Conservation (phyloP, 2,888 invertebrate species). For the Diploptera punctata region DNA sequence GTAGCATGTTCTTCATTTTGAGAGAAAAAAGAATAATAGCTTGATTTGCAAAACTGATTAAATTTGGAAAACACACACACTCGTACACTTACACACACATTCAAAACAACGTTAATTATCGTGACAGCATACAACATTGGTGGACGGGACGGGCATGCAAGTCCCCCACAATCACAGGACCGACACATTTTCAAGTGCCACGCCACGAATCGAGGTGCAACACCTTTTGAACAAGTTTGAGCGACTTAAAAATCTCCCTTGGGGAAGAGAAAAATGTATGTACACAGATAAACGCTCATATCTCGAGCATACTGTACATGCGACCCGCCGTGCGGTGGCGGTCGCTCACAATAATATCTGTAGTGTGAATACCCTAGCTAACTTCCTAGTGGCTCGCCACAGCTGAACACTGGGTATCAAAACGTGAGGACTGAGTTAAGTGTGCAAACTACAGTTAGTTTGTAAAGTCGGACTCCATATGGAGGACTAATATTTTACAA, state of each 20-base stretch:
- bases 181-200: slow-evolving; percentile 35
- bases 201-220: slow-evolving; percentile 39
- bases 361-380: slow-evolving; percentile 39
- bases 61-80: slow-evolving; percentile 28
- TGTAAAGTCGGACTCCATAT: slow-evolving; percentile 17
- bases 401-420: slow-evolving; percentile 39
- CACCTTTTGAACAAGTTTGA: slow-evolving; percentile 41
- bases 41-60: slow-evolving; percentile 35
- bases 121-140: slow-evolving; percentile 37
- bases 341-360: slow-evolving; percentile 36
- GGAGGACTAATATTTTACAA: not conserved
- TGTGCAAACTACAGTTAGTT: slow-evolving; percentile 21
- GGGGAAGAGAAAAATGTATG: slow-evolving; percentile 37
- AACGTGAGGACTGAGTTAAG: slow-evolving; percentile 36
- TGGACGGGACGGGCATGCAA: slow-evolving; percentile 41
- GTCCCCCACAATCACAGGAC: slow-evolving; percentile 42
- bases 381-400: slow-evolving; percentile 37
- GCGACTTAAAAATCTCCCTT: slow-evolving; percentile 39
- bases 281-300: slow-evolving; percentile 39
- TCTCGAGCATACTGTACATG: slow-evolving; percentile 37
- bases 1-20: slow-evolving; percentile 36
- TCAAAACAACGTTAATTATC: slow-evolving; percentile 31
- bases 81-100: slow-evolving; percentile 23
- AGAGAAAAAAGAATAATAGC: slow-evolving; percentile 40
- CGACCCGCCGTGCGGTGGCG: slow-evolving; percentile 16